Evolutionary conservation across 1,140 invertebrate genomes (phyloP), one percentile per base, ranked within the genome.

Genomic region (Lordiphosa collinella): DNA sequence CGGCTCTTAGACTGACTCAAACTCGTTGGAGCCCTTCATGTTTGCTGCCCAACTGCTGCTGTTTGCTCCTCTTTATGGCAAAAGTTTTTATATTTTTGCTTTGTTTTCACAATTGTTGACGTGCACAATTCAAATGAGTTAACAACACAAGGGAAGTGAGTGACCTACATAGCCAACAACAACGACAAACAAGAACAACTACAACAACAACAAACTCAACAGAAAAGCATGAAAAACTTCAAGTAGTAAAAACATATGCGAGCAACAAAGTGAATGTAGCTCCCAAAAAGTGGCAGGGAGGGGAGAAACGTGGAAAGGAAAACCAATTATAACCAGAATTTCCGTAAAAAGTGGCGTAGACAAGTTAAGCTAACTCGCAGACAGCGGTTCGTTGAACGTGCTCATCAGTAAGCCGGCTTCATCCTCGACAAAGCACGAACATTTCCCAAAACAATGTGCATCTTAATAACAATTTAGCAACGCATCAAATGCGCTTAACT

Each of bases 51-150:
- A 29, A 29, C 25, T 8, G 7, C 16, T 18, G 16, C 25, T 7
- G 25, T 34, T 31, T 44, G 59, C 25, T 43, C 16, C 53, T 55
- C 43, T 38, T 67, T 53, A 60, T 80, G 78, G 79, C 59, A 82
- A 82, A 82, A 82, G 76, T 82, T 82, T 63, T 67, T 53, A 60
- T 31, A 25, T 35, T 48, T 48, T 10, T 40, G 55, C 67, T 84
- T 82, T 82, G 71, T 84, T 82, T 82, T 76, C 38, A 65, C 67
- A 76, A 82, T 75, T 71, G 76, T 82, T 82, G 76, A 84, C 76
- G 78, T 76, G 71, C 78, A 72, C 78, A 72, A 84, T 84, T 76
- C 78, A 72, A 82, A 82, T 76, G 78, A 82, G 76, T 79, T 79
- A 79, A 79, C 68, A 79, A 44, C 63, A 41, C 63, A 73, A 79